Percentiles rank a stretch among this genome's conserved stretches.
phyloP scores from a whole-genome alignment of 2,797 vertebrate genomes.

The Chloroceryle amazona region DNA sequence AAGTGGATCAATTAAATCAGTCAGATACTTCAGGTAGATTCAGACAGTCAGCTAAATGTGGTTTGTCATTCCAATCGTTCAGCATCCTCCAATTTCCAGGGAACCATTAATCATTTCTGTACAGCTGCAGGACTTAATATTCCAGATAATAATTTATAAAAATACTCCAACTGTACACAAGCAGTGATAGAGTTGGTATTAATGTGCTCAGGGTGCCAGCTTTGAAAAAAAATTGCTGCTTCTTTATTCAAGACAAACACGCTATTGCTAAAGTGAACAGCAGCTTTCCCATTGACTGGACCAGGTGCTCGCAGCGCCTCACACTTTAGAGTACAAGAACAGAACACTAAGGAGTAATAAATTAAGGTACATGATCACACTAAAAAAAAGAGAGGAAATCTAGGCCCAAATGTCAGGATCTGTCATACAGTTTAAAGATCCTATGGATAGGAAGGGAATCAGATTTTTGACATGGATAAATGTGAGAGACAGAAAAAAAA shows the following conservation, averaged over 20 bases:
- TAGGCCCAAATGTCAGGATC: background rate
- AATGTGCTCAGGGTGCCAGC: background rate
- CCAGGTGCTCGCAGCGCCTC: background rate
- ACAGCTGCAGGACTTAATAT: background rate
- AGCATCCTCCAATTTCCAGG: background rate
- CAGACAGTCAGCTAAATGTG: background rate
- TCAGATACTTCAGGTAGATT: background rate
- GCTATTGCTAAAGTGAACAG: background rate
- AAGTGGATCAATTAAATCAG: background rate
- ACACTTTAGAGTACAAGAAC: background rate
- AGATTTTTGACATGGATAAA: background rate
- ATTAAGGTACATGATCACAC: background rate
- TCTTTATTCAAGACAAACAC: background rate
- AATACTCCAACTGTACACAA: background rate
- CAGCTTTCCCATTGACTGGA: background rate
- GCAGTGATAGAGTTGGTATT: background rate
- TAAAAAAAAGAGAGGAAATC: background rate
- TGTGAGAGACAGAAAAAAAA: accelerated
- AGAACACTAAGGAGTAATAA: background rate
- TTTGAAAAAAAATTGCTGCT: background rate
- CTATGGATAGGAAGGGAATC: background rate
- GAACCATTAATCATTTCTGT: background rate
- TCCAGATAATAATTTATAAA: background rate
- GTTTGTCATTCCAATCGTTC: background rate
- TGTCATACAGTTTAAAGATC: background rate